These are phyloP conservation scores for Athalia cordata DNA, from an alignment of 2,888 invertebrate genomes.

Conservation along the genomic window DNA sequence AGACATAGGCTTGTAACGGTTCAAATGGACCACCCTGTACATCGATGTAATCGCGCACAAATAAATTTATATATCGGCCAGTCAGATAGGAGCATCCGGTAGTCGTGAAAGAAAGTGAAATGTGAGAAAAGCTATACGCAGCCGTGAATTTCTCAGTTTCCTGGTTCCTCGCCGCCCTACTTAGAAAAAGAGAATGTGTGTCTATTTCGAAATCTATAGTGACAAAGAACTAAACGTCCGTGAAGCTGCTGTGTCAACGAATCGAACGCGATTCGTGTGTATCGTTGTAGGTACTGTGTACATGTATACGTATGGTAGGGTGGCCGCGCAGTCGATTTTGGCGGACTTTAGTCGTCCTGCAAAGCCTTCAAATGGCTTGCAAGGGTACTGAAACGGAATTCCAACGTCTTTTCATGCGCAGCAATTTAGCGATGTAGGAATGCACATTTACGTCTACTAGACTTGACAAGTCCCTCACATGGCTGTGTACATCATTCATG, in stretches of 20 bases:
- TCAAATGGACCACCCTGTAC: too few species aligned
- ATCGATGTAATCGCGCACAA: too few species aligned
- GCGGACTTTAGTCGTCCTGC: background rate
- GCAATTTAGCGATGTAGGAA: conserved; percentile 7
- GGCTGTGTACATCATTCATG: too few species aligned
- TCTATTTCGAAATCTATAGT: conserved; percentile 27
- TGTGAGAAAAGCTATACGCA: background rate
- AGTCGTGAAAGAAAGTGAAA: conserved; percentile 9
- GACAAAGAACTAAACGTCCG: conserved; percentile 41
- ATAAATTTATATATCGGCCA: too few species aligned
- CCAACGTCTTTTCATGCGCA: conserved; percentile 18
- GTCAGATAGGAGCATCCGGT: background rate
- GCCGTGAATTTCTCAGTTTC: conserved; percentile 24
- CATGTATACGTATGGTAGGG: background rate
- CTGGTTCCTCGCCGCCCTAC: conserved; percentile 16
- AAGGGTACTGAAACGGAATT: conserved; percentile 31
- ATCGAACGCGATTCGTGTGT: conserved; percentile 16
- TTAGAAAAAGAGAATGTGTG: conserved; percentile 11
- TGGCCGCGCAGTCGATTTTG: too few species aligned
- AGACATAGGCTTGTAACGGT: too few species aligned
- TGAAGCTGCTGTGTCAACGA: conserved; percentile 41
- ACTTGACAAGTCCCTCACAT: too few species aligned
- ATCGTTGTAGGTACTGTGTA: background rate
- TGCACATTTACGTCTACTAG: background rate
- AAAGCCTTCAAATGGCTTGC: conserved; percentile 30